A percentile compares a stretch with the other conserved stretches of the same genome.
These are phyloP conservation scores for human (Homo sapiens) DNA, from an alignment of 2,113 vertebrate species.

Conservation along the genomic window DNA sequence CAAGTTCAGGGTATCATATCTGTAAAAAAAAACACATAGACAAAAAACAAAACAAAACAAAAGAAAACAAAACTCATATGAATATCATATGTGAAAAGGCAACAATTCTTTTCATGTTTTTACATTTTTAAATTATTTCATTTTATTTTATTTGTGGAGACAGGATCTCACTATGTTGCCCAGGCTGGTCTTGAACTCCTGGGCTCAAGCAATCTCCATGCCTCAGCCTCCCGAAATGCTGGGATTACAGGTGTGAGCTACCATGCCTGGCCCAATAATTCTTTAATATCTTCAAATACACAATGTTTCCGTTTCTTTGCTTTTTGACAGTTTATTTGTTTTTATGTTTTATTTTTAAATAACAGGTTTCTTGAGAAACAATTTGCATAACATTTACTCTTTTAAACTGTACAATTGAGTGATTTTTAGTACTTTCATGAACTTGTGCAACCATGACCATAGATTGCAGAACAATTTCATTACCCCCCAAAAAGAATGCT, in stretches of 20 bases:
- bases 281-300: rapidly evolving
- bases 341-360: background rate
- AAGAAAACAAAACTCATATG: rapidly evolving
- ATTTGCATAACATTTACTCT: background rate
- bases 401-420: too few species aligned
- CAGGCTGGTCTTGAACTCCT: background rate
- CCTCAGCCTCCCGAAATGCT: background rate
- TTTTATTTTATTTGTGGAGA: background rate
- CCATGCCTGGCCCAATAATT: too few species aligned
- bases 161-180: background rate
- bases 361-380: background rate
- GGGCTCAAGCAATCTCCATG: background rate
- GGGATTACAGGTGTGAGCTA: background rate
- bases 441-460: background rate
- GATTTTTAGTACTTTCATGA: background rate
- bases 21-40: too few species aligned
- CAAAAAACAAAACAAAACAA: too few species aligned
- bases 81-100: rapidly evolving
- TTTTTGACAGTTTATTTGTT: background rate
- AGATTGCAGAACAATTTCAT: background rate
- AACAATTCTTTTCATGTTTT: background rate
- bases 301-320: rapidly evolving
- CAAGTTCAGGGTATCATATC: rapidly evolving
- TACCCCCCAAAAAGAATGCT: background rate
- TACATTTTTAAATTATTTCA: background rate